Evolutionary conservation across 2,113 vertebrate genomes (phyloP).

Genomic region (Procapra przewalskii): DNA sequence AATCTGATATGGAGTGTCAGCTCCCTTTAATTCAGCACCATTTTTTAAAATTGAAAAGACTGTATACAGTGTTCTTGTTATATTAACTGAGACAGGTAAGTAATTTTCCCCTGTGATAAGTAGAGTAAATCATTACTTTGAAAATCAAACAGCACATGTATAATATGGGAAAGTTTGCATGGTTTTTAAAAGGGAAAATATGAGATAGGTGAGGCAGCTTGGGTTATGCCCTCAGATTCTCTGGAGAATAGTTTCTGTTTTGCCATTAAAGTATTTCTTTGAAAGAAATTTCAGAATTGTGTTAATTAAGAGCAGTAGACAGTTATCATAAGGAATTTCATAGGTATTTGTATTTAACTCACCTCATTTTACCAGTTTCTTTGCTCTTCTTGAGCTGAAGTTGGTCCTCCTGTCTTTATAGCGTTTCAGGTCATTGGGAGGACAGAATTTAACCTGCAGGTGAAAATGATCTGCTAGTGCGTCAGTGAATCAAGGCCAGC

Average conservation of each 20-base stretch:
- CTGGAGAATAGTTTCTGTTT: not conserved
- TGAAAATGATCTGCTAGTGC: not conserved
- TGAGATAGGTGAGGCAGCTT: not conserved
- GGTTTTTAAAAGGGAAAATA: not conserved
- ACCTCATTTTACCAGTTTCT: not conserved
- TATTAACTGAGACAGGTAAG: not conserved
- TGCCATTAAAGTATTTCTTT: not conserved
- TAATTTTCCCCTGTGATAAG: slow-evolving; percentile 1
- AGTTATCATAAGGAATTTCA: not conserved
- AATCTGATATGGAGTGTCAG: not conserved
- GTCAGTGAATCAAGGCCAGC: not conserved
- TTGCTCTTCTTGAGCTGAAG: not conserved
- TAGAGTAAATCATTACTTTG: slow-evolving; percentile 10
- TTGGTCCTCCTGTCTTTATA: not conserved
- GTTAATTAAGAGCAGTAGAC: not conserved
- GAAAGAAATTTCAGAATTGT: not conserved
- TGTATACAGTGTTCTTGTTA: not conserved
- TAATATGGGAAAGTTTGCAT: not conserved
- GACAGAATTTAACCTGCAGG: not conserved
- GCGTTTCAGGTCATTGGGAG: not conserved
- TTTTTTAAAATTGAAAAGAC: slow-evolving; percentile 40
- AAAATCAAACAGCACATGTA: not conserved
- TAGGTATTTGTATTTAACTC: not conserved
- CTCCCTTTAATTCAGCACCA: not conserved
- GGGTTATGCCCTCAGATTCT: not conserved